These are phyloP conservation scores for Haemorhous mexicanus DNA, from an alignment of 2,113 vertebrate species.

Conservation along the genomic window DNA sequence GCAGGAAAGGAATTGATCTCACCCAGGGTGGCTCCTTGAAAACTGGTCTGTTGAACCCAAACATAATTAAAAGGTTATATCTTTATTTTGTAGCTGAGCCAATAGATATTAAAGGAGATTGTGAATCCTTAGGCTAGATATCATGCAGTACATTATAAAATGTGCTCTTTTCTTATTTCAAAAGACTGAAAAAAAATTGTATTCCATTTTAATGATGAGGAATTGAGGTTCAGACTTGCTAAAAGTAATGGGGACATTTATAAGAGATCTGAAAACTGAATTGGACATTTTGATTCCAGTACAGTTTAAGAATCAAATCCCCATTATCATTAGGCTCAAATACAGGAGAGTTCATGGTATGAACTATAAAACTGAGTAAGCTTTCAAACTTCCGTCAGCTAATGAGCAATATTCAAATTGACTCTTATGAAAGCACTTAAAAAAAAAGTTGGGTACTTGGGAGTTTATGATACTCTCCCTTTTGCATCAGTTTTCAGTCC, in stretches of 20 bases:
- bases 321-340: neutral
- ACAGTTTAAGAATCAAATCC: neutral
- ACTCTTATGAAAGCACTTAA: neutral
- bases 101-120: neutral
- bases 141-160: neutral
- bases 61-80: neutral
- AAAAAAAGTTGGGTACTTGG: neutral
- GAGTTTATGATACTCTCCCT: neutral
- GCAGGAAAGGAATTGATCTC: neutral
- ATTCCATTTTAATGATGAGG: neutral
- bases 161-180: neutral
- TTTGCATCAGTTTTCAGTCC: neutral
- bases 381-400: neutral
- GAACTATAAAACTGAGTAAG: neutral
- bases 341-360: neutral
- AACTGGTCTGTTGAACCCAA: neutral
- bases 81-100: neutral
- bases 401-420: neutral
- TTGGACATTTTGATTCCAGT: fast-evolving
- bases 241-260: neutral
- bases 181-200: neutral
- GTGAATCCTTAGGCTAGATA: neutral
- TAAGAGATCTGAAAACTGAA: neutral
- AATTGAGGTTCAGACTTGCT: neutral
- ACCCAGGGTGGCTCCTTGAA: neutral